Evolutionary conservation across 2,797 vertebrate species (phyloP), one percentile per base, ranked within the genome.

Genomic region (Zonotrichia albicollis): DNA sequence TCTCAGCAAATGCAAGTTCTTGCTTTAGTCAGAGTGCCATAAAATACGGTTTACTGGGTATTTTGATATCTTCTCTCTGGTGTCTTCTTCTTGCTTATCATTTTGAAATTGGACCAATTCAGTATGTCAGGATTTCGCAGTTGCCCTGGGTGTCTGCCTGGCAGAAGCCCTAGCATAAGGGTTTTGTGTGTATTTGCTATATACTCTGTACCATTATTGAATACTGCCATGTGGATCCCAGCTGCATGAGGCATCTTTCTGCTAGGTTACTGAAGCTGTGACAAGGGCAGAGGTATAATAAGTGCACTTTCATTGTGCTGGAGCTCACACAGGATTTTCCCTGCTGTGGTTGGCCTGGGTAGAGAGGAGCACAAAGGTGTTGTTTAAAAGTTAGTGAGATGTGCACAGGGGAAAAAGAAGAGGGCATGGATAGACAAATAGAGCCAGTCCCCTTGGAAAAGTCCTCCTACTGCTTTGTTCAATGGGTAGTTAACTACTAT

Each of bases 1-100:
- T 20, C 30, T 50, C 53, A 82, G 30, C 27, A 82, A 75, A 34
- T 46, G 26, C 38, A 71, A 46, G 8, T 5, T 79, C 79, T 90
- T 79, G 20, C 46, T 84, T 71, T 36, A 80, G 29, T 65, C 40
- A 43, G 23, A 20, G 40, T 21, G 26, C 21, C 32, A 32, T 61
- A 55, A 53, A 81, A 55, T 40, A 54, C 1, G 0, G 0, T 38
- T 72, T 42, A 13, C 40, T 65, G 43, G 6, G 6, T 87, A 55
- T 64, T 21, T 29, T 2, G 2, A 4, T 71, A 15, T 14, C 55
- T 67, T 71, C 68, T 15, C 1, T 51, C 30, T 68, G 13, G 5
- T 83, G 8, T 34, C 40, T 30, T 21, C 36, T 58, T 90, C 38
- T n/a, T 40, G 25, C 34, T 84, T 71, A 50, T 77, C 16, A 12